Evolutionary conservation across 2,888 invertebrate genomes (phyloP), one percentile per base, ranked within the genome.

Genomic region (Micoletzkya japonica): DNA sequence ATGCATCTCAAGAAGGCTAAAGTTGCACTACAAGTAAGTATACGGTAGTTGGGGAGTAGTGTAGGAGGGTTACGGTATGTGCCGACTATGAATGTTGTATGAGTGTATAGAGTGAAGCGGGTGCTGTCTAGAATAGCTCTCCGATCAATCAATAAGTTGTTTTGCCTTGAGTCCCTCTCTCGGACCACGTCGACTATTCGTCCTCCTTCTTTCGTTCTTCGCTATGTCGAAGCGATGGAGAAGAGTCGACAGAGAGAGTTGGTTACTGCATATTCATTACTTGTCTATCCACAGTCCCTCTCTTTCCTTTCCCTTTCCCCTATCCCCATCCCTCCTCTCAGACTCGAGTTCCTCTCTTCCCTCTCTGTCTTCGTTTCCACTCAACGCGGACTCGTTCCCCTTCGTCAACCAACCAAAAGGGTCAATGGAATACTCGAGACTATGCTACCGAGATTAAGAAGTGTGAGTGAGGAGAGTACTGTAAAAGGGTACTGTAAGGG

Each of bases 201-300:
- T 14, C 58, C 50, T 17, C 58, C 24, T 4, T 58, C 68, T 4
- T 58, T 68, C 49, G 39, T 24, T 26, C 36, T n/a, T 49, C 64
- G 64, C 52, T 66, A 66, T 37, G 64, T 52, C 32, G 64, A 66
- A 24, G 64, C 64, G 54, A 26, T 66, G 10, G 64, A 66, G 64
- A 66, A 66, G 54, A 66, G 44, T 20, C 52, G 54, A 54, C 36
- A 36, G 28, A 44, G 37, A 49, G 37, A 54, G 64, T 66, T 14
- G 37, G 54, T 37, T 6, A 6, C 3, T 54, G 26, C 24, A n/a
- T 10, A n/a, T 54, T 20, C 20, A 54, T 54, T 24, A 24, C 10
- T 10, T 10, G 26, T 10, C 6, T 58, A 20, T 36, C 32, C 28
- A 28, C 50, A 14, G 7, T 30, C 50, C 44, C 10, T 26, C 26